Percentiles rank a stretch among this genome's conserved stretches.
These are phyloP conservation scores for Popillia japonica DNA, from an alignment of 1,140 invertebrate genomes.

Conservation along the genomic window DNA sequence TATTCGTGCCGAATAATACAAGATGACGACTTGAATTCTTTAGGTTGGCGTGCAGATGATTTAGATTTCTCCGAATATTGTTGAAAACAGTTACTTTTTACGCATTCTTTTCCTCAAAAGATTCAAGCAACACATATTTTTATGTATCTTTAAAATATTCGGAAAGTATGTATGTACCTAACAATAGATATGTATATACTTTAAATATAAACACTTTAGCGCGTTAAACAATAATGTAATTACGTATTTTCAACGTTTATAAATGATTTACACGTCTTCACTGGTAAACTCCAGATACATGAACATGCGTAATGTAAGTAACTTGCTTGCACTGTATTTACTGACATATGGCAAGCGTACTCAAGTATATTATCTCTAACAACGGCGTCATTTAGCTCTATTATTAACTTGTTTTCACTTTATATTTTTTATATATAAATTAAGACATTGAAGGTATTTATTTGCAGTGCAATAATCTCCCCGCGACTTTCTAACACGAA, in stretches of 20 bases:
- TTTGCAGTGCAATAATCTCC: too few relatives aligned
- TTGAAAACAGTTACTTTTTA: not conserved
- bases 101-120: too few relatives aligned
- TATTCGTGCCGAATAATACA: not conserved
- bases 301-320: too few relatives aligned
- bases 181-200: not conserved
- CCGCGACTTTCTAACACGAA: not conserved
- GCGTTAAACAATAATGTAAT: too few relatives aligned
- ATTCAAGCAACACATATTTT: too few relatives aligned
- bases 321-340: too few relatives aligned
- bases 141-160: too few relatives aligned
- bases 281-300: too few relatives aligned
- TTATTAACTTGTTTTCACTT: slow-evolving; percentile 19
- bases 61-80: not conserved
- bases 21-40: not conserved
- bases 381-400: not conserved
- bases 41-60: not conserved
- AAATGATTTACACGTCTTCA: too few relatives aligned
- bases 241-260: too few relatives aligned
- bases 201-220: not conserved
- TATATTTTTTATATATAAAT: not conserved
- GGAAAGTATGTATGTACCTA: not conserved
- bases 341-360: not conserved
- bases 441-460: not conserved
- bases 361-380: not conserved